Evolutionary conservation across 2,113 vertebrate genomes (phyloP).

Genomic region (Hemiprocne comata): DNA sequence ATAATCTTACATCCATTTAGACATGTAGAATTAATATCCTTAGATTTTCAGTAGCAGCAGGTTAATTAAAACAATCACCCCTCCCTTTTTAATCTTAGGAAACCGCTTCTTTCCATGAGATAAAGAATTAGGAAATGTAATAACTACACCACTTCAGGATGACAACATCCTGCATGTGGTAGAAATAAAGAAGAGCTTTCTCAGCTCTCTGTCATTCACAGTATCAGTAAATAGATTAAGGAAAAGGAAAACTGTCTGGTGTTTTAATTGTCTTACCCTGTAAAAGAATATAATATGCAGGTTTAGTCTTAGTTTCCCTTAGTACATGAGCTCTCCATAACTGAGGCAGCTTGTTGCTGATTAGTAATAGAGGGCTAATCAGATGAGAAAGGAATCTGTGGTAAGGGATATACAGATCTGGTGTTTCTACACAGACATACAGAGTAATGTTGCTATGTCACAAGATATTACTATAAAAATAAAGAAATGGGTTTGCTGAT

Average conservation of each 20-base stretch:
- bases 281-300: neutral
- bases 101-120: neutral
- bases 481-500: neutral
- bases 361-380: neutral
- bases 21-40: neutral
- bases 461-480: neutral
- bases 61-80: conserved; percentile 8
- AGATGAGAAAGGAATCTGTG: neutral
- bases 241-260: neutral
- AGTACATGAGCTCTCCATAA: neutral
- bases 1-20: neutral
- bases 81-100: conserved; percentile 10
- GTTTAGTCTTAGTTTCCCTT: neutral
- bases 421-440: neutral
- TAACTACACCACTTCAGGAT: neutral
- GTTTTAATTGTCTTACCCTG: neutral
- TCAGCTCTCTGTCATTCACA: neutral
- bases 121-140: neutral
- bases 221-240: neutral
- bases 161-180: neutral
- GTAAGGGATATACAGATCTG: too few relatives aligned
- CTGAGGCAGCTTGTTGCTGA: neutral
- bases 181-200: neutral
- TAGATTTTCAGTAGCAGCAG: neutral
- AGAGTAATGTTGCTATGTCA: neutral